Conservation (phyloP, 2,797 vertebrate genomes). For the Propithecus perrieri region DNA sequence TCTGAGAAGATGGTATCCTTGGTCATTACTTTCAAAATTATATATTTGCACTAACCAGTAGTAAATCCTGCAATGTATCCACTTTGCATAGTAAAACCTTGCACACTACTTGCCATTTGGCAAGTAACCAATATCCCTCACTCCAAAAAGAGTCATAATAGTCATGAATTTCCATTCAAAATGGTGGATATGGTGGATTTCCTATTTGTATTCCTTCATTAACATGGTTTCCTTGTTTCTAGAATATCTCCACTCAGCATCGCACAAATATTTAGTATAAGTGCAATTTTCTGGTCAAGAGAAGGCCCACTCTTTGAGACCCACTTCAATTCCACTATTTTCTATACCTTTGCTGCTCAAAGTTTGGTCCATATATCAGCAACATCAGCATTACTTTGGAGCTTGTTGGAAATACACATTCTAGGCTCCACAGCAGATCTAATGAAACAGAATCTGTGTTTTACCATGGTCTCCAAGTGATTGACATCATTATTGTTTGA, state of each 20-base stretch:
- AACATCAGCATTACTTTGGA: neutral
- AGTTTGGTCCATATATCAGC: neutral
- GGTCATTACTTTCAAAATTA: neutral
- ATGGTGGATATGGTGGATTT: neutral
- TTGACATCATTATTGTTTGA: neutral
- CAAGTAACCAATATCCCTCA: neutral
- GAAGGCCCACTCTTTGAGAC: neutral
- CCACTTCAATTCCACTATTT: neutral
- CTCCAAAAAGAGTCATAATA: neutral
- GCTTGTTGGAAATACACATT: neutral
- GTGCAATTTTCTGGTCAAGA: neutral
- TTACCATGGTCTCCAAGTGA: neutral
- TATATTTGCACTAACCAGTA: neutral
- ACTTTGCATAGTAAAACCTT: neutral
- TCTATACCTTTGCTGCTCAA: neutral
- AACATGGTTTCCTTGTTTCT: neutral
- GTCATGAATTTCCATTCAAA: neutral
- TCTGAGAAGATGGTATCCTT: neutral
- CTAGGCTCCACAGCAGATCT: neutral
- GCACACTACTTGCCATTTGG: neutral
- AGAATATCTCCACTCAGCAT: neutral
- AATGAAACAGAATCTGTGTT: neutral
- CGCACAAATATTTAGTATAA: neutral
- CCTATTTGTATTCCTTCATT: neutral
- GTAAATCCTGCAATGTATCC: neutral